Evolutionary conservation across 2,113 vertebrate genomes (phyloP).

Genomic region (Muscicapa adusta): DNA sequence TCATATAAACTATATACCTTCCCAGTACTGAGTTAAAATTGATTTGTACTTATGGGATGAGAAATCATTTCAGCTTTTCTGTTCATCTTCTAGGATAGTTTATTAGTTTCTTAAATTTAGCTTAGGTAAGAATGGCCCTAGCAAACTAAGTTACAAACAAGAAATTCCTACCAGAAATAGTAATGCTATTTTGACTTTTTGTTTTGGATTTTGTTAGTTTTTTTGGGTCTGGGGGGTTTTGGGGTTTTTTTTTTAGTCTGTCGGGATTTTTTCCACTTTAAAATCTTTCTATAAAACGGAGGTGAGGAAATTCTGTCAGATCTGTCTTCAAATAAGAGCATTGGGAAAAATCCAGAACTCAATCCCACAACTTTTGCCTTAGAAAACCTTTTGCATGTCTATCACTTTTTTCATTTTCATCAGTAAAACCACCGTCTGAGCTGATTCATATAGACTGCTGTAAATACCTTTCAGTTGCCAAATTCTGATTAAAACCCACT

Average conservation of each 20-base stretch:
- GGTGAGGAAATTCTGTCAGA: neutral
- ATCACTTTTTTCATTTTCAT: slow-evolving; percentile 23
- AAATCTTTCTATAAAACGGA: neutral
- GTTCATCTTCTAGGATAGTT: neutral
- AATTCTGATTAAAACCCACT: slow-evolving; percentile 35
- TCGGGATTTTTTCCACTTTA: neutral
- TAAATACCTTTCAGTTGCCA: slow-evolving; percentile 9
- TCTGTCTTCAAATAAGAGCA: neutral
- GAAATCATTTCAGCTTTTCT: neutral
- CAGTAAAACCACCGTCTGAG: neutral
- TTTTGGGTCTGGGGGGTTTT: neutral
- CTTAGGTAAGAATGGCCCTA: neutral
- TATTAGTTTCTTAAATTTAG: neutral
- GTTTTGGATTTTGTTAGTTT: neutral
- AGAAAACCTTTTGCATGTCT: neutral
- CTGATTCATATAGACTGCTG: slow-evolving; percentile 5
- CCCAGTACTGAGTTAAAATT: neutral
- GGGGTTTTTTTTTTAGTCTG: neutral
- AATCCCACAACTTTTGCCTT: neutral
- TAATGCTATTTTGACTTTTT: neutral
- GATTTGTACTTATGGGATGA: neutral
- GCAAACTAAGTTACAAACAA: neutral
- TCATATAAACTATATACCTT: neutral
- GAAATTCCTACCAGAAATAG: neutral
- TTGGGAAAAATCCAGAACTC: neutral